Base-by-base conservation (phyloP, 1,140 invertebrate genomes). In the Drosophila arizonae region DNA sequence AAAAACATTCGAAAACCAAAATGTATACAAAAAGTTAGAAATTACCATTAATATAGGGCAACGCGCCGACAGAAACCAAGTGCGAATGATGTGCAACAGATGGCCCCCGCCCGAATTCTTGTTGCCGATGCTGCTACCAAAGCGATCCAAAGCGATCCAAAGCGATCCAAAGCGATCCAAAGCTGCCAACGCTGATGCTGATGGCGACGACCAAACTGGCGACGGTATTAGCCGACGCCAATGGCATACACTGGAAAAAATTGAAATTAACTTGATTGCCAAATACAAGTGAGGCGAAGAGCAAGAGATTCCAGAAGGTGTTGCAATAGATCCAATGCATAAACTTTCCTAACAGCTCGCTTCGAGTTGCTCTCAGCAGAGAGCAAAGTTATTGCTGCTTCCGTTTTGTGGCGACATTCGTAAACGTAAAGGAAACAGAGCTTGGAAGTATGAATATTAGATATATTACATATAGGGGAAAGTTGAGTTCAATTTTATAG, bases 31-130 rank as follows among this genome's bases (percentile, higher is more conserved):
- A 87, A 88, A 87, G 79, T 88, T 87, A 87, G 82, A 87, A 79
- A 87, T 87, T 87, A 87, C 82, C 82, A 87, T 87, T 87, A 88
- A 87, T 87, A 87, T 82, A 87, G 79, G 84, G 82, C 84, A 87
- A 78, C 79, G 76, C 82, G 82, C 82, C 82, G 82, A 87, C 82
- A 87, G 82, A 87, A 81, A 79, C 82, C 84, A 87, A 87, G 82
- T 87, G 82, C 82, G 82, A 87, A 87, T 87, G 84, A 87, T 88
- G 82, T 82, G 82, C 84, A 87, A 82, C 82, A 87, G 82, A 87
- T 87, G 82, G 82, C 82, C 82, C 64, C 70, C 72, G 30, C 43
- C 75, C 74, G 78, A 81, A 86, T 86, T 86, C 81, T 78, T 77
- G 72, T 11, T 24, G 36, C 36, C 36, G 24, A 2, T 26, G 9